phyloP scores from a whole-genome alignment of 2,797 vertebrate species.

The Luscinia megarhynchos region DNA sequence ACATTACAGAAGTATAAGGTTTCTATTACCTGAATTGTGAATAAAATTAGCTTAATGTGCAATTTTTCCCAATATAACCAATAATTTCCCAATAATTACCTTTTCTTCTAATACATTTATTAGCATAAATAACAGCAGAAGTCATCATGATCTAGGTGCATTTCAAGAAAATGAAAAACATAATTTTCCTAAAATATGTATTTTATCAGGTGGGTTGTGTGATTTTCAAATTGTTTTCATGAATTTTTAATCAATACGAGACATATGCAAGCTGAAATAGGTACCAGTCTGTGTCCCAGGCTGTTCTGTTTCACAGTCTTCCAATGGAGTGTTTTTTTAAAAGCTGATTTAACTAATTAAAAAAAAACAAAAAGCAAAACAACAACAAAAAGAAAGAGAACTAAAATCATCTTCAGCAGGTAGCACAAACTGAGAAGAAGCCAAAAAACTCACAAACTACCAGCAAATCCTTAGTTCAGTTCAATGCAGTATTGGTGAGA shows the following conservation, averaged over 20 bases:
- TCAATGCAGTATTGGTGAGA: background rate
- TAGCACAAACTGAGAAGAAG: constrained; percentile 30
- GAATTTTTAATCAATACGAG: constrained; percentile 44
- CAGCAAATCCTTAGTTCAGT: background rate
- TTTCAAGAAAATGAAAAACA: background rate
- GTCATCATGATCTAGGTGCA: background rate
- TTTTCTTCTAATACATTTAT: background rate
- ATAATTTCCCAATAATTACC: background rate
- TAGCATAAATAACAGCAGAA: background rate
- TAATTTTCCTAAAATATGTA: background rate
- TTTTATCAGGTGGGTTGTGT: constrained; percentile 11
- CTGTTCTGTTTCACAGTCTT: constrained; percentile 22
- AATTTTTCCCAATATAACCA: background rate
- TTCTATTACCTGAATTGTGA: background rate
- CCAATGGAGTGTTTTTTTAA: background rate
- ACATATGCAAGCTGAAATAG: constrained; percentile 18
- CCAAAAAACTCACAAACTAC: background rate
- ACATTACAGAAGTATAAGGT: background rate
- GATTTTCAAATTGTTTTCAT: constrained; percentile 45
- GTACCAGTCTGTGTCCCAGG: constrained; percentile 27
- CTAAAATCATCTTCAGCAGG: background rate
- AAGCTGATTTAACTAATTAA: background rate
- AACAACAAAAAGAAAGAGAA: background rate
- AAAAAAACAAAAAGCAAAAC: background rate
- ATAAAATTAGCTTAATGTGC: background rate